Conservation (phyloP, 92 coral and sea anemone genomes). For the Phenganax stokvisi region DNA sequence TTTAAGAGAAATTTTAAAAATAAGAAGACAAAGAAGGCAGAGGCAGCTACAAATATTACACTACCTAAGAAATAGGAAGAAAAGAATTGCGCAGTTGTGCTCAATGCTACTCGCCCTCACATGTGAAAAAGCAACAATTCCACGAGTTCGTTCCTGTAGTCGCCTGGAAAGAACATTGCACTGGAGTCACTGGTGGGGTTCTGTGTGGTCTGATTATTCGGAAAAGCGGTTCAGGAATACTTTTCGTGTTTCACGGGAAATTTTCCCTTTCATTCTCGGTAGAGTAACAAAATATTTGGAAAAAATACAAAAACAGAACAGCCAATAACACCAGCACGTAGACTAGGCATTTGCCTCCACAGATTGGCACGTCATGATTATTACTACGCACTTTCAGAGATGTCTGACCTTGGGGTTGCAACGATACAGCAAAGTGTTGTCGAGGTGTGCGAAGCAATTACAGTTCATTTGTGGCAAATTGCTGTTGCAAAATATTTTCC, state of each 20-base stretch:
- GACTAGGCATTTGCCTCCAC: slow-evolving; percentile 50
- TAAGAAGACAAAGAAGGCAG: no score
- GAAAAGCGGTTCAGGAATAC: slow-evolving; percentile 46
- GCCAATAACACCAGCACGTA: slow-evolving; percentile 54
- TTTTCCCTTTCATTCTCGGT: slow-evolving; percentile 46
- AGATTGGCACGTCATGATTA: slow-evolving; percentile 34
- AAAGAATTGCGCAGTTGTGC: background rate
- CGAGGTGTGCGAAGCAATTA: no score
- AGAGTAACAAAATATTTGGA: slow-evolving; percentile 41
- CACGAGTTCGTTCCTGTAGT: slow-evolving; percentile 24
- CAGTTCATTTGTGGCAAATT: no score
- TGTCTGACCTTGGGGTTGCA: slow-evolving; percentile 44
- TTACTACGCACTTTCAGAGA: slow-evolving; percentile 38
- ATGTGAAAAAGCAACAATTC: background rate
- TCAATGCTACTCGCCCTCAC: background rate
- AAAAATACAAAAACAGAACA: slow-evolving; percentile 43
- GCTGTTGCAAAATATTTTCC: slow-evolving; percentile 35
- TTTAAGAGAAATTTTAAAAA: no score
- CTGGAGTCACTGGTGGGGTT: slow-evolving; percentile 51
- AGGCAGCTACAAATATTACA: no score
- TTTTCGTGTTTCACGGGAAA: slow-evolving; percentile 40
- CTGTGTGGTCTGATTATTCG: no score
- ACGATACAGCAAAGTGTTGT: slow-evolving; percentile 32
- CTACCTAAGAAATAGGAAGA: background rate
- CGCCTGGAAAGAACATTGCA: slow-evolving; percentile 41